These are phyloP conservation scores for Mamestra configurata DNA, from an alignment of 1,140 invertebrate species.

Conservation along the genomic window DNA sequence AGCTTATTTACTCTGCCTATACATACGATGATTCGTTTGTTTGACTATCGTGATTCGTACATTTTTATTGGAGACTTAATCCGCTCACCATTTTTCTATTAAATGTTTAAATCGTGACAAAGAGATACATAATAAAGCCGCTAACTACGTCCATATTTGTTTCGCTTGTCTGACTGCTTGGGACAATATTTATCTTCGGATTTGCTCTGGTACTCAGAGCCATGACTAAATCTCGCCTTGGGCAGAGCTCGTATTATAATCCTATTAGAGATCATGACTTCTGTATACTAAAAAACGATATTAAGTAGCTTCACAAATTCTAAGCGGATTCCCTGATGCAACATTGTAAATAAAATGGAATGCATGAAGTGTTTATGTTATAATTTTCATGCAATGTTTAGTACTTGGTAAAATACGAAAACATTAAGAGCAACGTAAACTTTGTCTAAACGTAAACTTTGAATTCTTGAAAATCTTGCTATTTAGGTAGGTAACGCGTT, in stretches of 20 bases:
- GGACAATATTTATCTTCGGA: slow-evolving; percentile 71
- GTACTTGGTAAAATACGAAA: not conserved
- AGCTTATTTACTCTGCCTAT: slow-evolving; percentile 47
- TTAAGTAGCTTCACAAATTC: not conserved
- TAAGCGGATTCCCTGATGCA: not conserved
- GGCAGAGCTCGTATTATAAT: slow-evolving; percentile 46
- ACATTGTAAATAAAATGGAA: not conserved
- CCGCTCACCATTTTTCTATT: slow-evolving; percentile 36
- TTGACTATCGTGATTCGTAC: slow-evolving; percentile 48
- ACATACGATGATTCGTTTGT: slow-evolving; percentile 37
- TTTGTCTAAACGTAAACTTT: not conserved
- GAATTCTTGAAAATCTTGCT: not conserved
- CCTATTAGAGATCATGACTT: slow-evolving; percentile 39
- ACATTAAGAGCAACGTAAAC: not conserved
- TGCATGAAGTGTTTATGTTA: not conserved
- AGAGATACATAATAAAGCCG: slow-evolving; percentile 24
- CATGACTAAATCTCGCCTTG: slow-evolving; percentile 63
- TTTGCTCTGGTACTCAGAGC: slow-evolving; percentile 64
- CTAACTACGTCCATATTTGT: slow-evolving; percentile 27
- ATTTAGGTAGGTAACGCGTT: slow-evolving; percentile 6
- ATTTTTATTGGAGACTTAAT: slow-evolving; percentile 41
- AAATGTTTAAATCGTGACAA: slow-evolving; percentile 44
- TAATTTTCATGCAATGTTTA: not conserved
- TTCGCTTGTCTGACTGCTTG: slow-evolving; percentile 61
- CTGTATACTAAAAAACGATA: slow-evolving; percentile 14